Evolutionary conservation across 2,888 invertebrate species (phyloP).

Genomic region (Endomychus coccineus): DNA sequence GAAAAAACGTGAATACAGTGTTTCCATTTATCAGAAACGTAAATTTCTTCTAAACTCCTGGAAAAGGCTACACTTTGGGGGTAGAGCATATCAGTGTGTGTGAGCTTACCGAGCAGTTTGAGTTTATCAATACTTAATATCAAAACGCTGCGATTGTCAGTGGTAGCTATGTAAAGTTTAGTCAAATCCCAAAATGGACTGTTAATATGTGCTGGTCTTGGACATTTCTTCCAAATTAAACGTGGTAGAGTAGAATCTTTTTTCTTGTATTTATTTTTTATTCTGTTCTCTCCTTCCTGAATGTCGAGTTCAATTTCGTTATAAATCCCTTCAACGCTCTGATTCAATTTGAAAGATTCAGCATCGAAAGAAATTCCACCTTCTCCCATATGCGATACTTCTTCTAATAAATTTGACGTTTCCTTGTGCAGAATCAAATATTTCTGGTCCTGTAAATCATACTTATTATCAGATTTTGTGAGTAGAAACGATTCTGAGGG

Average conservation of each 20-base stretch:
- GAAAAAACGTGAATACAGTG: constrained; percentile 64
- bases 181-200: constrained; percentile 56
- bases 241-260: constrained; percentile 50
- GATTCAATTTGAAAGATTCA: constrained; percentile 49
- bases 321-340: constrained; percentile 43
- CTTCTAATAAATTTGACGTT: constrained; percentile 50
- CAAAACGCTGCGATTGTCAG: constrained; percentile 32
- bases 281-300: constrained; percentile 46
- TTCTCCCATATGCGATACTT: constrained; percentile 53
- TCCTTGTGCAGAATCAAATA: constrained; percentile 54
- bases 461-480: no score
- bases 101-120: constrained; percentile 49
- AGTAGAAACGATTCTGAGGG: no score
- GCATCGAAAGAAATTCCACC: constrained; percentile 50
- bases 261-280: constrained; percentile 48
- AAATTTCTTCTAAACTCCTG: constrained; percentile 50
- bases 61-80: constrained; percentile 57
- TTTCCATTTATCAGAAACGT: constrained; percentile 60
- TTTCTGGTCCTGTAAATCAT: constrained; percentile 47
- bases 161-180: constrained; percentile 61
- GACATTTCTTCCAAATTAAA: constrained; percentile 50
- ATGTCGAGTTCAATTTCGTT: constrained; percentile 51
- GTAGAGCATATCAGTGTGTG: constrained; percentile 53
- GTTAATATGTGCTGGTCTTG: constrained; percentile 62
- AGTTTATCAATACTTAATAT: constrained; percentile 32